Evolutionary conservation across 2,888 invertebrate species (phyloP), one percentile per base, ranked within the genome.

Genomic region (Erynnis tages): DNA sequence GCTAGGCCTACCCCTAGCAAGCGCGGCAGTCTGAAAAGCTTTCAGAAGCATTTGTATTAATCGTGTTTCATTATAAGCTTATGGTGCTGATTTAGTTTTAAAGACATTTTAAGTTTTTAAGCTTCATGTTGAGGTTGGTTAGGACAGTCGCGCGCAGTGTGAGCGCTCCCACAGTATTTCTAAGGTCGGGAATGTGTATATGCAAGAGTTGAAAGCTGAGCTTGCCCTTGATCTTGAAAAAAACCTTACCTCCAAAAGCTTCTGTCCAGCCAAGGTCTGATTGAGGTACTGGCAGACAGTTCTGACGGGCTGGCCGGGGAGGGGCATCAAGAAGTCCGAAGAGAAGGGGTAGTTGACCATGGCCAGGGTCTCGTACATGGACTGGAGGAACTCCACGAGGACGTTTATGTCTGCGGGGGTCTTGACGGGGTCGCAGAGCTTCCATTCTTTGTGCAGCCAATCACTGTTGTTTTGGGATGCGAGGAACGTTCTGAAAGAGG

Each of bases 301-400:
- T 34, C 91, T 83, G 21, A 98, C 94, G 0, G 98, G 98, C 80
- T 96, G 91, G 0, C 93, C 96, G 0, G 98, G 98, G 16, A 99
- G 73, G 0, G 94, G 93, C 40, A 92, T 91, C 43, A 99, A 82
- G 77, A 99, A 99, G 66, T 93, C 92, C 0, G 95, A 92, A 0
- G 94, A 85, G 75, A 98, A 99, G 0, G 99, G 98, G 79, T 99
- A 99, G 85, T 99, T 95, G 10, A 95, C 94, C 98, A 98, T 98
- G 0, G 97, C 98, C 58, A 98, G 78, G 65, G 94, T 94, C 5
- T 91, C 91, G 74, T 95, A 96, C 60, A 95, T 91, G 55, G 93
- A 92, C 23, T 82, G 71, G 1, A 98, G 79, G 91, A 94, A 98
- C 30, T 92, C 91, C 58, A 95, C 89, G 8, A 98, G 84, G 0